phyloP scores from a whole-genome alignment of 1,140 invertebrate species.

The Araneus ventricosus region DNA sequence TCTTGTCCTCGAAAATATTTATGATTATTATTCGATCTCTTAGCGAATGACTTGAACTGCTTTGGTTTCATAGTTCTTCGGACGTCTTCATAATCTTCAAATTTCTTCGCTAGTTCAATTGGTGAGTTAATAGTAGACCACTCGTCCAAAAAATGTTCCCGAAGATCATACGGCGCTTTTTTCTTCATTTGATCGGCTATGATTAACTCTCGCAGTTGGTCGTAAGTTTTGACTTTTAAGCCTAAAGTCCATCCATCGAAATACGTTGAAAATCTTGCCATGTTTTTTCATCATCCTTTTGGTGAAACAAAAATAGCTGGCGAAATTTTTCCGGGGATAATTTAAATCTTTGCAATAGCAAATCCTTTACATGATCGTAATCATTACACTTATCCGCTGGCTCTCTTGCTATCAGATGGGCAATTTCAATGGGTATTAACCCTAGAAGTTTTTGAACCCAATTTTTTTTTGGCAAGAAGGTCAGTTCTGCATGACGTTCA shows the following conservation, averaged over 20 bases:
- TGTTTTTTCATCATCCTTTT: neutral
- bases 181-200: neutral
- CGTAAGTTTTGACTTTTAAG: neutral
- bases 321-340: neutral
- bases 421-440: neutral
- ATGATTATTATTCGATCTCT: no score
- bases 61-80: no score
- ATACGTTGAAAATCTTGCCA: slow-evolving; percentile 11
- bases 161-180: neutral
- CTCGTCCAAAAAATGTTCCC: no score
- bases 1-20: neutral
- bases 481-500: neutral
- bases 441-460: neutral
- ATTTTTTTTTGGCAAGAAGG: neutral
- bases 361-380: slow-evolving; percentile 12
- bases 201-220: neutral
- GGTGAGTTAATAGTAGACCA: no score
- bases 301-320: neutral
- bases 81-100: no score
- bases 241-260: neutral
- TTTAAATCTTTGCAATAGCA: slow-evolving; percentile 30
- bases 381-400: neutral
- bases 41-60: no score
- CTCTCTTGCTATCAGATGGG: neutral
- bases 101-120: no score